These are phyloP conservation scores for Nysson spinosus DNA, from an alignment of 2,888 invertebrate species.

Conservation along the genomic window DNA sequence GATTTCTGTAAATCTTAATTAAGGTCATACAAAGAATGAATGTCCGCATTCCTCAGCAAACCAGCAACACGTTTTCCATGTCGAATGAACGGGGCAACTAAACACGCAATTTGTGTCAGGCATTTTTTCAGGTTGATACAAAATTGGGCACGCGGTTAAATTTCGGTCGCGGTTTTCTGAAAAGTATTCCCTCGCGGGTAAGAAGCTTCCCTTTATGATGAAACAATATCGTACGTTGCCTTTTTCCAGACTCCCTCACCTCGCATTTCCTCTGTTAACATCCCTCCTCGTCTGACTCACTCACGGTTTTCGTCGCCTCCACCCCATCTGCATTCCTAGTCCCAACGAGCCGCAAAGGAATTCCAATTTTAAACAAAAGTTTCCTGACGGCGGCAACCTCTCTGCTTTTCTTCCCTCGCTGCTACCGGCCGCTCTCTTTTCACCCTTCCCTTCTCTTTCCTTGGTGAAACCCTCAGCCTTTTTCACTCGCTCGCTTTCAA, in stretches of 20 bases:
- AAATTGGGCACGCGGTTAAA: slow-evolving; percentile 19
- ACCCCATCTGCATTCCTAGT: slow-evolving; percentile 72
- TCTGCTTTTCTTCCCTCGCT: slow-evolving; percentile 39
- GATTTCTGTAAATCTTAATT: too few species aligned
- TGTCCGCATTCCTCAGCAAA: too few species aligned
- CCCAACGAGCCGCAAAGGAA: slow-evolving; percentile 74
- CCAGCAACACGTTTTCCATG: too few species aligned
- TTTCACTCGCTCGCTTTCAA: slow-evolving; percentile 15
- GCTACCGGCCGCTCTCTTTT: not conserved
- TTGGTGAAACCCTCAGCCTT: slow-evolving; percentile 15
- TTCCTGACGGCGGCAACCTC: slow-evolving; percentile 69
- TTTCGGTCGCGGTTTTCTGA: slow-evolving; percentile 37
- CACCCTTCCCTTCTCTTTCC: slow-evolving; percentile 15
- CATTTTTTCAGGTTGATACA: not conserved
- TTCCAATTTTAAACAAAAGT: slow-evolving; percentile 75
- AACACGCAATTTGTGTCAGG: not conserved
- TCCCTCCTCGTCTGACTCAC: slow-evolving; percentile 42
- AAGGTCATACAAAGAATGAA: too few species aligned
- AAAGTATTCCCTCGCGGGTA: slow-evolving; percentile 52
- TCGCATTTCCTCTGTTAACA: slow-evolving; percentile 18
- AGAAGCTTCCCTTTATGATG: slow-evolving; percentile 62
- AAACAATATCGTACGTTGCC: slow-evolving; percentile 64
- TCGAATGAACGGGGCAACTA: too few species aligned
- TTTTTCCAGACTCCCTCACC: slow-evolving; percentile 36
- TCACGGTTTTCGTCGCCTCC: slow-evolving; percentile 64